Base-by-base conservation (phyloP, 2,797 vertebrate species). In the Erpetoichthys calabaricus region DNA sequence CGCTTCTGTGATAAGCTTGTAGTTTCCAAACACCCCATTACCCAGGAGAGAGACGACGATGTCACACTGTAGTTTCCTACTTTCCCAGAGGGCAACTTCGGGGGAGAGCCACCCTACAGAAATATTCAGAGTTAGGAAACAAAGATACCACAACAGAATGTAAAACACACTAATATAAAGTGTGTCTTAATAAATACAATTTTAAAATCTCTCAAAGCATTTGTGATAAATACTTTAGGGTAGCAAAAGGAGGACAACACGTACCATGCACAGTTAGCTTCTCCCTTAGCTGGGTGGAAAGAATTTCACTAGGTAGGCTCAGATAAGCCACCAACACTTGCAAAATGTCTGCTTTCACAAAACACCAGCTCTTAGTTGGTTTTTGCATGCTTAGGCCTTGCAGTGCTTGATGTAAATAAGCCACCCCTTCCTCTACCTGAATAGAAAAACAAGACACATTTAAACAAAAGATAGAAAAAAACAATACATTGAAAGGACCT, bases 61-160 rank as follows among this genome's bases (percentile, higher is more conserved):
- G 62, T 90, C 91, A 62, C 86, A 82, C 57, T 95, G 82, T 10
- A 96, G 79, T 75, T 90, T 96, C 65, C 92, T 78, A 5, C 86
- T 80, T 51, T 91, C 87, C 1, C 80, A 68, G 2, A 94, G 78
- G 2, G 89, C 84, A 0, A 71, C 70, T 65, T 92, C 88, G 0
- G 92, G 80, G 1, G 76, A 86, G 64, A 75, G 84, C 64, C 87
- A 74, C 51, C 91, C 94, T 97, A 57, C 4, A 44, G 6, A 0
- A 58, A 7, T 7, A 42, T 1, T 7, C 4, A 44, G 3, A 7
- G 50, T 9, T 41, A 5, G 53, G 51, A n/a, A 5, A 25, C 50
- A 5, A 51, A 9, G 8, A 45, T 6, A 44, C 42, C 41, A 10
- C 5, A 6, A 25, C 8, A n/a, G 3, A 7, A 3, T 25, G 55